A percentile compares a stretch with the other conserved stretches of the same genome.
phyloP scores from a whole-genome alignment of 92 coral and sea anemone genomes.

The Heteractis magnifica region DNA sequence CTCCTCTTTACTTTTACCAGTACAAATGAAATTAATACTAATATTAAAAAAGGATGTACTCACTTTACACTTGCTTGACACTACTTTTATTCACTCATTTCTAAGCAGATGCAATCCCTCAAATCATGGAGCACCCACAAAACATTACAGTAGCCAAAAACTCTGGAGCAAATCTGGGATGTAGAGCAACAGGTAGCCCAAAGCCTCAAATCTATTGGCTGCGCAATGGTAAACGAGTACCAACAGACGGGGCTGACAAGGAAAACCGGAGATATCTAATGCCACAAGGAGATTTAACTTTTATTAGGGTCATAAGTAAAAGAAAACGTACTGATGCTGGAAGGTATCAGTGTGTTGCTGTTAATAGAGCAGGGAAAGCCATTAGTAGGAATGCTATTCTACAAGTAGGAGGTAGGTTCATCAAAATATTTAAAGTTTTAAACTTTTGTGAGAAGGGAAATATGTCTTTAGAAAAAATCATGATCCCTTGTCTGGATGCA shows the following conservation, averaged over 20 bases:
- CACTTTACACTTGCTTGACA: background rate
- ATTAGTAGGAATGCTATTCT: constrained; percentile 72
- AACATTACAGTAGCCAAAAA: constrained; percentile 58
- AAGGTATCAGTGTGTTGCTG: constrained; percentile 82
- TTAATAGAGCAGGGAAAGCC: constrained; percentile 58
- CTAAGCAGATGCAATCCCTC: constrained; percentile 38
- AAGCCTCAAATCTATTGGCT: constrained; percentile 70
- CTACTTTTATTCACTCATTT: background rate
- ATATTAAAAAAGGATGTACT: too few species aligned
- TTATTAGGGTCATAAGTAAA: constrained; percentile 54
- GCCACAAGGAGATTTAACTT: constrained; percentile 63
- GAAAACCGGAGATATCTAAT: constrained; percentile 50
- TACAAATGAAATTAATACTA: too few species aligned
- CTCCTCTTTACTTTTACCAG: too few species aligned
- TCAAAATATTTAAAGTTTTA: background rate
- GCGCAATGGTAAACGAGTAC: constrained; percentile 63
- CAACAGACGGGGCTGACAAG: constrained; percentile 44
- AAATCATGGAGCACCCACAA: constrained; percentile 61
- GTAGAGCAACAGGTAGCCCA: constrained; percentile 70
- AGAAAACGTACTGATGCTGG: constrained; percentile 71
- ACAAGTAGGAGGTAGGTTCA: constrained; percentile 77
- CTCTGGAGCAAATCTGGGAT: constrained; percentile 60
- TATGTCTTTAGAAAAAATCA: too few species aligned
- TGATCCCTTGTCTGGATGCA: too few species aligned
- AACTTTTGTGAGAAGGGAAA: background rate